phyloP scores from a whole-genome alignment of 2,797 vertebrate species.

The Liparis tanakae region DNA sequence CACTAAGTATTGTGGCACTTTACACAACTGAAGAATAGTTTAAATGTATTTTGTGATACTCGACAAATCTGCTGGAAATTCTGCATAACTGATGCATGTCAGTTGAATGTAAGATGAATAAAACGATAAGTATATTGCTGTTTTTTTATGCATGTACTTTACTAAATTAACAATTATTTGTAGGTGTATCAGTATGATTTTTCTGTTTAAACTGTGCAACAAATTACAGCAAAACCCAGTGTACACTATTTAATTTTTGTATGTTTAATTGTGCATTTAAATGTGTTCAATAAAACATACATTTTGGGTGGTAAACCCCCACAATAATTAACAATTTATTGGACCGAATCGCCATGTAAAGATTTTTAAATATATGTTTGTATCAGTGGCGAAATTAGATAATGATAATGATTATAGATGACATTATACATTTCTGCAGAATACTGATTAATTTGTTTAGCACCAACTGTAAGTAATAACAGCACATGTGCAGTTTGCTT shows the following conservation, averaged over 20 bases:
- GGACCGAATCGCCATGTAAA: constrained; percentile 6
- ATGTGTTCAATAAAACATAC: constrained; percentile 22
- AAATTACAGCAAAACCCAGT: not conserved
- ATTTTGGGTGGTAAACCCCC: not conserved
- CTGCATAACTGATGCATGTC: not conserved
- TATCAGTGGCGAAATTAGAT: constrained; percentile 1
- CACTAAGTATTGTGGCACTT: constrained; percentile 10
- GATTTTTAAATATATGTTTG: constrained; percentile 15
- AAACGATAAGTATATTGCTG: not conserved
- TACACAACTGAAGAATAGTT: not conserved
- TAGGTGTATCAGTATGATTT: not conserved
- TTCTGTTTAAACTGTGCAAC: not conserved
- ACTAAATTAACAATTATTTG: not conserved
- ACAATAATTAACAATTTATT: not conserved
- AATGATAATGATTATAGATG: constrained; percentile 14
- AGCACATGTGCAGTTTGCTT: constrained; percentile 8
- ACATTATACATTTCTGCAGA: constrained; percentile 18
- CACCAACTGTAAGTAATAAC: constrained; percentile 9
- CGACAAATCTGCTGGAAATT: not conserved
- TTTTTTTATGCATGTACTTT: not conserved
- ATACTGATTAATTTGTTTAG: constrained; percentile 3
- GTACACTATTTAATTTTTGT: constrained; percentile 1
- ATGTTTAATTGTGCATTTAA: constrained; percentile 22
- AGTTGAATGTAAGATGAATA: not conserved
- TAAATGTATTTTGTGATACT: not conserved